Evolutionary conservation across 2,888 invertebrate species (phyloP), one percentile per base, ranked within the genome.

Genomic region (Caenorhabditis sulstoni): DNA sequence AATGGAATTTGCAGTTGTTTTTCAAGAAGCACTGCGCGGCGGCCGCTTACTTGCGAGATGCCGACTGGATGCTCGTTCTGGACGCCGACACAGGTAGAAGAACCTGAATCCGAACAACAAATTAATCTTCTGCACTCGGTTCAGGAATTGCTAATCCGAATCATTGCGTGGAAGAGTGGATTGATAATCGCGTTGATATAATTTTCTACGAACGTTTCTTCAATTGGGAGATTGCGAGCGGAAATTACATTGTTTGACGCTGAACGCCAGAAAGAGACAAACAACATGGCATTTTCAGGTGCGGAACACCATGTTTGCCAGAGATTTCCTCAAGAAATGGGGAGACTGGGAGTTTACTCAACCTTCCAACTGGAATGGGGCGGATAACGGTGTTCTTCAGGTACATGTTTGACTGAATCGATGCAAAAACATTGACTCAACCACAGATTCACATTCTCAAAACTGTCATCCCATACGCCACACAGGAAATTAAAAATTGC

Each of bases 91-190:
- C 89, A 9, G 84, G 82, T 77, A 65, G 44, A 57, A 29, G 11
- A 9, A 50, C 4, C 39, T n/a, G n/a, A n/a, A 14, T 23, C 9
- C 4, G 18, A 55, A 37, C n/a, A 52, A 23, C 37, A 29, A 55
- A 59, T 39, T 23, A 47, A 53, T 67, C 49, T 59, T 44, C 22
- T 41, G 39, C 41, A 53, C 29, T 14, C 29, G 29, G 29, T 62
- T 50, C 23, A 82, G 88, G 87, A 44, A 82, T 89, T 7, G 89
- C 87, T 49, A 90, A 90, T 74, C 90, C 90, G n/a, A 88, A 88
- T 73, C 89, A 89, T 73, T 89, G 89, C 75, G 83, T 89, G 41
- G 89, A 89, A 67, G 89, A 90, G 70, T 90, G 87, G 87, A 90
- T 90, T 67, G 90, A 90, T 67, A 79, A 81, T 39, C 83, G 89